Base-by-base conservation (phyloP, 2,113 vertebrate genomes). In the Tenebrosternarchus preto region DNA sequence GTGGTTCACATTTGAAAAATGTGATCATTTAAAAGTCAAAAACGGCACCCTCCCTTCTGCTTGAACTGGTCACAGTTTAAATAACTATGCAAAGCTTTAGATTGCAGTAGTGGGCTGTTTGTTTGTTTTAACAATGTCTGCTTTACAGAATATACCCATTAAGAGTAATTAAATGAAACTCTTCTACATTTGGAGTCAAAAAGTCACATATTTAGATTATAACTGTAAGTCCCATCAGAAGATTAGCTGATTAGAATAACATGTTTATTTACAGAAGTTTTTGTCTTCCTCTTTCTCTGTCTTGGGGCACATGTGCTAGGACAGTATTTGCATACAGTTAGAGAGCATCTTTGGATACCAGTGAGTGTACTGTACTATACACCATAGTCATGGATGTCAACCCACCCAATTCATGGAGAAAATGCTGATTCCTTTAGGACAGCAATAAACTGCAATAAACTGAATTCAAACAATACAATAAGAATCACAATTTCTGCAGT, bases 291-390 rank as follows among this genome's bases (percentile, higher is more conserved):
- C 20, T 55, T 73, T 80, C 27, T 70, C 17, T 67, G 57, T 73
- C 27, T 29, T 46, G 24, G 53, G n/a, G 39, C 31, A 80, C 61
- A 17, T 19, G 53, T 63, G 88, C 85, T 74, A 78, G 83, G 84
- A 59, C 57, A 50, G 60, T 61, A 81, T 92, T 92, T 93, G 92
- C 92, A 92, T 92, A 92, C 90, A 92, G 90, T 92, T 92, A 92
- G 85, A 90, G 91, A 29, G 85, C 80, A 86, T 83, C 84, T 88
- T 83, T 43, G 61, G 70, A 85, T 64, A 63, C 76, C 73, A 80
- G 76, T 67, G 66, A 85, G 76, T 83, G 82, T 87, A 89, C 84
- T 85, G 87, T 90, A 88, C 80, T 88, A 72, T 85, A 86, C 84
- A 84, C 87, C 85, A 81, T 81, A 72, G 70, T 63, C 67, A 76